phyloP scores from a whole-genome alignment of 2,888 invertebrate species.

The Caenorhabditis imperialis region DNA sequence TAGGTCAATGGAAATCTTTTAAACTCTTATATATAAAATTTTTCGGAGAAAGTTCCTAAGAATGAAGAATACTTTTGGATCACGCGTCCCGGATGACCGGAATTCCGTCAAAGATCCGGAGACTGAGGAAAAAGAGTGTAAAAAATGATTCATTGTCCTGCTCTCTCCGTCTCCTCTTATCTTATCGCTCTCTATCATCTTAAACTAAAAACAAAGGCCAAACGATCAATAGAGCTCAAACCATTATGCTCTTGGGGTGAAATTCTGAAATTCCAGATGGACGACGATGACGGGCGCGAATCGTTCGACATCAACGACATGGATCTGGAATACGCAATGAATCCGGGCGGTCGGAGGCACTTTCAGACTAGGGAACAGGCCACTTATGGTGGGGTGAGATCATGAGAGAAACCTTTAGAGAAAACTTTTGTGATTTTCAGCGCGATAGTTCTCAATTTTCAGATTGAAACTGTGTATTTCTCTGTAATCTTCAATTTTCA shows the following conservation, averaged over 20 bases:
- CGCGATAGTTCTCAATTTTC: too few species aligned
- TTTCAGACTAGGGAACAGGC: conserved; percentile 73
- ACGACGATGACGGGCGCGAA: conserved; percentile 88
- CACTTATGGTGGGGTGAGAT: conserved; percentile 73
- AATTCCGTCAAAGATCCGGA: conserved; percentile 14
- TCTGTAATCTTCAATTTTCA: conserved; percentile 78
- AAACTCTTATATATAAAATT: too few species aligned
- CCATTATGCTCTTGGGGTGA: background rate
- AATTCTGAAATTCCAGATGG: conserved; percentile 26
- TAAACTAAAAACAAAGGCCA: too few species aligned
- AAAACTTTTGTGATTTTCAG: too few species aligned
- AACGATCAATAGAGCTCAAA: too few species aligned
- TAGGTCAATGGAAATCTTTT: too few species aligned
- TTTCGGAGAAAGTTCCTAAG: too few species aligned
- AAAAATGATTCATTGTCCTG: conserved; percentile 31
- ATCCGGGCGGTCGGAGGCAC: conserved; percentile 80
- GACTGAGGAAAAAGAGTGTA: conserved; percentile 20
- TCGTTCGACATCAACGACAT: conserved; percentile 94
- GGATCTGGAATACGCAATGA: conserved; percentile 93
- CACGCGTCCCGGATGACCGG: conserved; percentile 15
- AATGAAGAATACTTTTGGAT: too few species aligned
- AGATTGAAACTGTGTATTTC: background rate
- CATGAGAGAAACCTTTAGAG: too few species aligned
- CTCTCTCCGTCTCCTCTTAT: conserved; percentile 14
- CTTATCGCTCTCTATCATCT: too few species aligned